Base-by-base conservation (phyloP, 1,140 invertebrate species). In the Drosophila tropicalis region DNA sequence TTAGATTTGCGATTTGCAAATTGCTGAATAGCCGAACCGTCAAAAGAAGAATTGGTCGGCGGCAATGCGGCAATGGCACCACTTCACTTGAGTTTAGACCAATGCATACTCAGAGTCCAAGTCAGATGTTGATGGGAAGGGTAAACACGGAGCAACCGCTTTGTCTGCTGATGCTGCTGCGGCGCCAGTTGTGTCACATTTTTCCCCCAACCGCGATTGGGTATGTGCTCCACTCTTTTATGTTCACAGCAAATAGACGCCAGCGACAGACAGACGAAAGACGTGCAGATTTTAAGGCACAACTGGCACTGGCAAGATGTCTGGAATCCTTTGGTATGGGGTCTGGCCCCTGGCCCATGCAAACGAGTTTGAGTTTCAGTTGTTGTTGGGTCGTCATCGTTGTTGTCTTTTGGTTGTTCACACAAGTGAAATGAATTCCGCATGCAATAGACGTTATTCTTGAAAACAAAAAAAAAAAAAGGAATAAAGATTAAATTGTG, bases 101-200 rank as follows among this genome's bases (percentile, higher is more conserved):
- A 57, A 57, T 57, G 55, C 32, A 17, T 15, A 32, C 29, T 34
- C 15, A 32, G 29, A 36, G 32, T 19, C 56, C 17, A 12, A 19
- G 44, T 58, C 29, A 36, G 34, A 36, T 36, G 56, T 2, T 39
- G 47, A 13, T 13, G 64, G 64, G n/a, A 44, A 19, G 15, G 34
- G 13, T 36, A 15, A 34, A 60, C 3, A 25, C 40, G 40, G 19
- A 39, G 34, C 40, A 1, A 47, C 44, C 36, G 25, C 17, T 62
- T 29, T 36, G 68, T 6, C 44, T 58, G 56, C 56, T 19, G 34
- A 36, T 70, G 68, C 34, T 51, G 70, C 54, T 55, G 67, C 66
- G 79, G 79, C 79, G 79, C 79, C 79, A 79, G 72, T 79, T 76
- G 72, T 81, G 79, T 81, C 76, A 79, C 79, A 79, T 79, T 72